Evolutionary conservation across 1,140 invertebrate species (phyloP).

Genomic region (Drosophila virilis): DNA sequence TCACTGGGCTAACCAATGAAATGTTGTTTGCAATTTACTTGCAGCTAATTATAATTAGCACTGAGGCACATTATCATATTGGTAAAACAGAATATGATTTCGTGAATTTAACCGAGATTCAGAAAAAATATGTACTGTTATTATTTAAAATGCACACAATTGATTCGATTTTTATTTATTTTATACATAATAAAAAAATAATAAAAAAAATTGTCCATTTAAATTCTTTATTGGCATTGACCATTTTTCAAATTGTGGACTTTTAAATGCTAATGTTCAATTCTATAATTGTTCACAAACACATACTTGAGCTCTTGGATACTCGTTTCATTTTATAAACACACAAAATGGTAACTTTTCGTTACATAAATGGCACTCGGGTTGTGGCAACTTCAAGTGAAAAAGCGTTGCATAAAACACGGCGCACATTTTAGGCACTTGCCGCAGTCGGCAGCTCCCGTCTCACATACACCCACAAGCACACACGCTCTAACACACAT

Average conservation of each 20-base stretch:
- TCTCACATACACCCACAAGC: background rate
- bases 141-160: too few species aligned
- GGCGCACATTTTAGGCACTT: constrained; percentile 66
- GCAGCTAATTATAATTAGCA: constrained; percentile 34
- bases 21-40: constrained; percentile 19
- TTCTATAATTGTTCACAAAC: background rate
- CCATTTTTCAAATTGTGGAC: background rate
- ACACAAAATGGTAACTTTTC: constrained; percentile 28
- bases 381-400: constrained; percentile 66
- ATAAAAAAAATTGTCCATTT: too few species aligned
- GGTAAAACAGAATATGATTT: too few species aligned
- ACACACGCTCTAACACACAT: background rate
- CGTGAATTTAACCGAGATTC: too few species aligned
- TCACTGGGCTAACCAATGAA: constrained; percentile 17
- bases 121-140: too few species aligned
- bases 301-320: background rate
- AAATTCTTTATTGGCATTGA: too few species aligned
- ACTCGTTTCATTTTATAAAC: constrained; percentile 5
- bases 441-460: constrained; percentile 2
- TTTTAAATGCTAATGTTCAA: constrained; percentile 14
- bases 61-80: background rate
- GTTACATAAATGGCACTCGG: constrained; percentile 48
- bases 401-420: constrained; percentile 57
- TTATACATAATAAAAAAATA: too few species aligned
- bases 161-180: too few species aligned